These are phyloP conservation scores for Cathartes aura DNA, from an alignment of 2,113 vertebrate genomes.

Conservation along the genomic window DNA sequence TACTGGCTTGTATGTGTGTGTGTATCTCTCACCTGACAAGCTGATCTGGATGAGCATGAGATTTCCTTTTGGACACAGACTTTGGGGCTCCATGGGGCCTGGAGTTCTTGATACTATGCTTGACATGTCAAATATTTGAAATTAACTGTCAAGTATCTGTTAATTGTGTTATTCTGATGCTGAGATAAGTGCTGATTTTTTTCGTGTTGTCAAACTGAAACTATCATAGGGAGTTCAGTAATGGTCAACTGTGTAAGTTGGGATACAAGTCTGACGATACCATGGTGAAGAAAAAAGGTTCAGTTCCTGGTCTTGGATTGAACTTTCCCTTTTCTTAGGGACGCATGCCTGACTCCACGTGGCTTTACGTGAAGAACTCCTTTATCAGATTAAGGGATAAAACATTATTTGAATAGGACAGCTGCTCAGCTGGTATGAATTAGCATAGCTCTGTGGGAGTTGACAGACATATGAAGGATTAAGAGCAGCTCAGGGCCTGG, in stretches of 20 bases:
- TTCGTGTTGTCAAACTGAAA: not conserved
- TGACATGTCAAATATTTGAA: not conserved
- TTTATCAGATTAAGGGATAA: conserved; percentile 23
- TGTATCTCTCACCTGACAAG: not conserved
- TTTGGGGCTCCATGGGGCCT: not conserved
- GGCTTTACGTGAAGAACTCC: not conserved
- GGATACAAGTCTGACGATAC: not conserved
- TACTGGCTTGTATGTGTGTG: accelerated
- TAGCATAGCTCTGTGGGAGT: conserved; percentile 19
- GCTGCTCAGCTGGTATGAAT: conserved; percentile 35
- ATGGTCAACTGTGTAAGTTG: not conserved
- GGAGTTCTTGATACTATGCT: not conserved
- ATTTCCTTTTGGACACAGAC: not conserved
- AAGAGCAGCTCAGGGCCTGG: conserved; percentile 2
- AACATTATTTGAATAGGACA: not conserved
- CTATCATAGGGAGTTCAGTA: not conserved
- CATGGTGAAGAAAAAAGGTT: not conserved
- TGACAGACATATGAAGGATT: conserved; percentile 16
- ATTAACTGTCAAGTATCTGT: not conserved
- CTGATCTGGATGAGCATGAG: not conserved
- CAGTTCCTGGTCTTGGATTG: not conserved
- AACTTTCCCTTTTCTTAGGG: not conserved
- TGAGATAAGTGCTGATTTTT: not conserved
- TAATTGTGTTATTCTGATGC: not conserved
- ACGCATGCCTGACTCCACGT: not conserved